Conservation (phyloP, 2,888 invertebrate genomes). For the Scaptomyza flava region DNA sequence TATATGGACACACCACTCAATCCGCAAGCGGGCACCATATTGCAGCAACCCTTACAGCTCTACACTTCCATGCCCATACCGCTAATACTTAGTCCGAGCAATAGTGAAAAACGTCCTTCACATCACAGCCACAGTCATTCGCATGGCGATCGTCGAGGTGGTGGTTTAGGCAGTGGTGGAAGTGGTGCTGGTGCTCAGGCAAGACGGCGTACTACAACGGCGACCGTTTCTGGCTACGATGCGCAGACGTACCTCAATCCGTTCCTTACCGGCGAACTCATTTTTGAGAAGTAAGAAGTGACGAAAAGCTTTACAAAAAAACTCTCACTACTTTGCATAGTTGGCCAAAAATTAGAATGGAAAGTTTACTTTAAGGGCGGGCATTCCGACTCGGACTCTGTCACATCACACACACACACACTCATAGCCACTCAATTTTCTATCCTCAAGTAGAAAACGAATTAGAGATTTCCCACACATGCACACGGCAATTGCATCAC, state of each 20-base stretch:
- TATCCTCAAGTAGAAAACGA: background rate
- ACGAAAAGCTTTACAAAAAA: background rate
- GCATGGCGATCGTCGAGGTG: constrained; percentile 61
- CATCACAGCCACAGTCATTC: constrained; percentile 71
- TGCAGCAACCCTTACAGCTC: constrained; percentile 68
- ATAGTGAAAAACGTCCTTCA: constrained; percentile 74
- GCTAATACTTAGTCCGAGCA: constrained; percentile 79
- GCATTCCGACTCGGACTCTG: constrained; percentile 30
- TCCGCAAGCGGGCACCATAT: constrained; percentile 71
- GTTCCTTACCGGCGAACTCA: constrained; percentile 80
- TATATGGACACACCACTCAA: constrained; percentile 76
- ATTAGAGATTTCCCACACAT: background rate
- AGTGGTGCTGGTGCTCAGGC: constrained; percentile 45
- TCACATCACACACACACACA: constrained; percentile 37
- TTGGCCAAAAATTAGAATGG: constrained; percentile 43
- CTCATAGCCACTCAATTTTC: constrained; percentile 5
- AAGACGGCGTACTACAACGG: constrained; percentile 71
- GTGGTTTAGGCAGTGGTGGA: constrained; percentile 5
- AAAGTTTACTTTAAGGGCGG: constrained; percentile 24
- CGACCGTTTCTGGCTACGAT: constrained; percentile 77
- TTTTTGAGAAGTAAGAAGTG: constrained; percentile 78
- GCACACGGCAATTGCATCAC: constrained; percentile 26
- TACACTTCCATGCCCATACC: constrained; percentile 82
- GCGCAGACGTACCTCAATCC: constrained; percentile 81
- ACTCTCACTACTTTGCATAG: constrained; percentile 13